A percentile compares a stretch with the other conserved stretches of the same genome.
Conservation (phyloP, 2,888 invertebrate genomes). For the Ctenicera cuprea region DNA sequence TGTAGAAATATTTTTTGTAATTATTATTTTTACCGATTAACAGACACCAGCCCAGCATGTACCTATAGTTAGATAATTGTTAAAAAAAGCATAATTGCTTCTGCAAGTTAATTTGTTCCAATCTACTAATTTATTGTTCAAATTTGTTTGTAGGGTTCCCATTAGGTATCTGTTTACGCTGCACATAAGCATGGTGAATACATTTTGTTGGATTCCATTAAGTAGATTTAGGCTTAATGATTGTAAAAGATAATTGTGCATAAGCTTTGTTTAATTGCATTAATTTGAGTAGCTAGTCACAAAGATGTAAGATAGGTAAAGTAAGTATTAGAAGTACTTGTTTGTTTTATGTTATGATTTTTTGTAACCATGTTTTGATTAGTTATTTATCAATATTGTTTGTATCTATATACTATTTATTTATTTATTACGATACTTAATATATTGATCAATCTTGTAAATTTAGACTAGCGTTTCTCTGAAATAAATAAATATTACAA, state of each 20-base stretch:
- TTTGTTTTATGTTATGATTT: not conserved
- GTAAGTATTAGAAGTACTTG: not conserved
- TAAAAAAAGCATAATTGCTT: too few species aligned
- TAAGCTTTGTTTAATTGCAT: not conserved
- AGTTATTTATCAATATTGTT: not conserved
- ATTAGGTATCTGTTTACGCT: too few species aligned
- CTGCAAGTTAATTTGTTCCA: too few species aligned
- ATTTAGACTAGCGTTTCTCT: too few species aligned
- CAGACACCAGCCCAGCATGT: too few species aligned
- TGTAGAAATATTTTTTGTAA: too few species aligned
- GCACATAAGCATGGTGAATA: not conserved
- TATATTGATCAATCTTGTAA: not conserved
- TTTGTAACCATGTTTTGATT: not conserved
- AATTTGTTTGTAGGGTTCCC: too few species aligned
- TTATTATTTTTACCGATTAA: too few species aligned
- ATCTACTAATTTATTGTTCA: too few species aligned
- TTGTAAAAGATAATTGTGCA: conserved; percentile 18
- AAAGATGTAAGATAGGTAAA: not conserved
- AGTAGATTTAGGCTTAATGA: not conserved
- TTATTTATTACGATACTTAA: not conserved
- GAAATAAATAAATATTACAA: too few species aligned
- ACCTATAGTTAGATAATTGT: too few species aligned
- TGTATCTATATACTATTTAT: too few species aligned
- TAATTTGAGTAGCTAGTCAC: conserved; percentile 39
- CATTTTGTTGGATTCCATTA: not conserved